These are phyloP conservation scores for Sinohyriopsis cumingii DNA, from an alignment of 2,888 invertebrate species.

Conservation along the genomic window DNA sequence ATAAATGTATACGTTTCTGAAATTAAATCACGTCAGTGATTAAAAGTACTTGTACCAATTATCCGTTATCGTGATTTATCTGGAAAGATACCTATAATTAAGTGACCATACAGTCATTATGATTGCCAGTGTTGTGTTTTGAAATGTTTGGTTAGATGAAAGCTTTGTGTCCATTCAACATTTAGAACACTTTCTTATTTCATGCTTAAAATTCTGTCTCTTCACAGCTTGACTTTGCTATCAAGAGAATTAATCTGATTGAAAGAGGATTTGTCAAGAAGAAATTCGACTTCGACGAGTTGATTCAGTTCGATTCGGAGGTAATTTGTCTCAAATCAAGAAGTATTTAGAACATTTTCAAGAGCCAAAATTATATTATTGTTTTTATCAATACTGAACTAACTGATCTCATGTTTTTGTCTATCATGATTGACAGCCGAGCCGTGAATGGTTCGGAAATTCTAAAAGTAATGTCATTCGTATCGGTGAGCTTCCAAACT, in stretches of 20 bases:
- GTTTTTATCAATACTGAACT: neutral
- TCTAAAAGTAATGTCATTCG: neutral
- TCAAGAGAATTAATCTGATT: constrained; percentile 46
- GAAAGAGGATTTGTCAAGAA: constrained; percentile 55
- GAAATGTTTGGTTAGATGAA: no score
- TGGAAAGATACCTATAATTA: neutral
- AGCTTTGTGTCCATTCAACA: neutral
- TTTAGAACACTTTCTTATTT: neutral
- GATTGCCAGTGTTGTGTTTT: no score
- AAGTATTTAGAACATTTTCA: neutral
- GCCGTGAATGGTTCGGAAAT: neutral
- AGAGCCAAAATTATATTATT: neutral
- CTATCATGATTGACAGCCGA: neutral
- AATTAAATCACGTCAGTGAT: no score
- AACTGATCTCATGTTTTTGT: neutral
- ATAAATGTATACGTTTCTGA: no score
- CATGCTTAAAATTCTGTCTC: neutral
- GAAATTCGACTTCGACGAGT: constrained; percentile 39
- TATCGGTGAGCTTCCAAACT: neutral
- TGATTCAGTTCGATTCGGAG: constrained; percentile 54
- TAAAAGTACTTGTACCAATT: neutral
- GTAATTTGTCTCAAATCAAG: constrained; percentile 20
- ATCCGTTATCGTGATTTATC: neutral
- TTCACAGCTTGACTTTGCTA: constrained; percentile 53
- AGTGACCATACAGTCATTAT: no score